phyloP scores from a whole-genome alignment of 2,888 invertebrate genomes.

The Noctua fimbriata region DNA sequence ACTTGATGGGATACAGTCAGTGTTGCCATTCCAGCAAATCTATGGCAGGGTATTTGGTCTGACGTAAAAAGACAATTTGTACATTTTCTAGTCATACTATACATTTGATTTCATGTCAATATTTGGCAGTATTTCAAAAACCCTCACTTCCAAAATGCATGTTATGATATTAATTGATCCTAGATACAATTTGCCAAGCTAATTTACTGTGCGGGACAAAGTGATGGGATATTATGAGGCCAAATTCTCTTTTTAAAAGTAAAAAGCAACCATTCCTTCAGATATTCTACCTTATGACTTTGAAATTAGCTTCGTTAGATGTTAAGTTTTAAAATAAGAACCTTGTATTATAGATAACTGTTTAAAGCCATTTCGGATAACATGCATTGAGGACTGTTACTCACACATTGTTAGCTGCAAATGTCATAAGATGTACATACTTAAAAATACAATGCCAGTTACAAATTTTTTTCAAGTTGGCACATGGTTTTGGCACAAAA shows the following conservation, averaged over 20 bases:
- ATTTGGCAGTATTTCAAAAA: conserved; percentile 56
- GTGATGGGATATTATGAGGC: neutral
- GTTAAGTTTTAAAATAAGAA: neutral
- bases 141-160: conserved; percentile 11
- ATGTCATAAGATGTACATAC: conserved; percentile 9
- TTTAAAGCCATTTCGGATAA: neutral
- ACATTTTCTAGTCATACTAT: conserved; percentile 1
- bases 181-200: neutral
- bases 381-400: conserved; percentile 38
- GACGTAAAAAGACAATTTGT: neutral
- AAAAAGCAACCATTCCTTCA: neutral
- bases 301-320: neutral
- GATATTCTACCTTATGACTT: neutral
- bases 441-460: neutral
- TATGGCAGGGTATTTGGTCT: neutral
- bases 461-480: neutral
- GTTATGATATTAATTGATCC: neutral
- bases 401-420: conserved; percentile 17
- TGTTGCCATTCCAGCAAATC: neutral
- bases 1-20: neutral
- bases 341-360: neutral
- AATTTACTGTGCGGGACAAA: neutral
- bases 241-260: neutral
- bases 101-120: conserved; percentile 31
- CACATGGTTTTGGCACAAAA: conserved; percentile 5